A percentile compares a stretch with the other conserved stretches of the same genome.
These are phyloP conservation scores for Takifugu ocellatus DNA, from an alignment of 2,797 vertebrate species.

Conservation along the genomic window DNA sequence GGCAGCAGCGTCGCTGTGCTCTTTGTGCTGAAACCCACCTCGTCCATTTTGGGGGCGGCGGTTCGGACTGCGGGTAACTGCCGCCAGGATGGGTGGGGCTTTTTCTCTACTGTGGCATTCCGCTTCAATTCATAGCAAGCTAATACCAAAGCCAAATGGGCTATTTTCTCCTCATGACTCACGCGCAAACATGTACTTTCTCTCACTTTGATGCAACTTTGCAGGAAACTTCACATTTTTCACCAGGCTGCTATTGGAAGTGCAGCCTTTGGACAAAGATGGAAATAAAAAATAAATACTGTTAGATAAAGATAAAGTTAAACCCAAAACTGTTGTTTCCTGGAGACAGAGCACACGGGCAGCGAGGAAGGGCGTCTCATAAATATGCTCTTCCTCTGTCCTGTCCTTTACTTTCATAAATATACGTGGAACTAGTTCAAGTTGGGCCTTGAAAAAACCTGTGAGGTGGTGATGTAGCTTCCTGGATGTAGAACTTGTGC, in stretches of 20 bases:
- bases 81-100: constrained; percentile 49
- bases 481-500: too few relatives aligned
- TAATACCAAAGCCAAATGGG: constrained; percentile 47
- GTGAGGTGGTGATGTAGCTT: too few relatives aligned
- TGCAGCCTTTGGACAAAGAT: constrained; percentile 38
- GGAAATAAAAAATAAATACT: constrained; percentile 36
- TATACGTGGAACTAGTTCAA: too few relatives aligned
- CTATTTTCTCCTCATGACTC: constrained; percentile 5
- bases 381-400: constrained; percentile 39
- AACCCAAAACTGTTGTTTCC: constrained; percentile 39
- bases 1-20: constrained; percentile 42
- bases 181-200: constrained; percentile 7
- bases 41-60: constrained; percentile 46
- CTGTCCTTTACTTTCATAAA: constrained; percentile 31
- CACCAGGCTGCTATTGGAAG: constrained; percentile 19
- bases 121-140: constrained; percentile 29
- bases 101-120: constrained; percentile 42
- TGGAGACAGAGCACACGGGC: constrained; percentile 43
- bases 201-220: constrained; percentile 17
- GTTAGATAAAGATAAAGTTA: constrained; percentile 27
- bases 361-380: constrained; percentile 24
- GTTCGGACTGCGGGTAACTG: constrained; percentile 53
- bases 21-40: constrained; percentile 58
- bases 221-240: constrained; percentile 16
- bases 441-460: too few relatives aligned